These are phyloP conservation scores for Sinocyclocheilus anophthalmus DNA, from an alignment of 2,113 vertebrate species.

Conservation along the genomic window DNA sequence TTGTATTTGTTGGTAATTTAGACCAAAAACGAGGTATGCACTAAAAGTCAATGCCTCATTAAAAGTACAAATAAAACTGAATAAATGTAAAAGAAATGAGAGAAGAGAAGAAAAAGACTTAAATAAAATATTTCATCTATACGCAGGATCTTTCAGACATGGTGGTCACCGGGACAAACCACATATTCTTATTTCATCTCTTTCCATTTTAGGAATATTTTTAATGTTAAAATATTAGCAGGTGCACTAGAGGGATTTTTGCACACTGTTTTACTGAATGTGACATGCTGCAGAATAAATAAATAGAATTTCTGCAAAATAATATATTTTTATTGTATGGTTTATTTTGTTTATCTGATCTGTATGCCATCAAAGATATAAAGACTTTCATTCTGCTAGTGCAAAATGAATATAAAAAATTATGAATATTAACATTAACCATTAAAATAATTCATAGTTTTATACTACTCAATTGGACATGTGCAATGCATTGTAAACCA, in stretches of 20 bases:
- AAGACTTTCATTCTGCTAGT: neutral
- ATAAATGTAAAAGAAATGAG: neutral
- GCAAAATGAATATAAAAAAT: neutral
- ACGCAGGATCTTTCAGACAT: neutral
- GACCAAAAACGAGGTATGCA: neutral
- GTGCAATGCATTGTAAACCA: neutral
- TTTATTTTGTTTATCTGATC: neutral
- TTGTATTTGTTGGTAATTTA: constrained; percentile 24
- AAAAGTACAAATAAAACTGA: neutral
- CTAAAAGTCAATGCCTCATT: neutral
- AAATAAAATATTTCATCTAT: neutral
- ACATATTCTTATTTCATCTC: neutral
- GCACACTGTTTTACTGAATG: neutral
- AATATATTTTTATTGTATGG: too few species aligned
- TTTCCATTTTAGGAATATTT: neutral
- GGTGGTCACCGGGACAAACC: neutral
- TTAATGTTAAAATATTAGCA: neutral
- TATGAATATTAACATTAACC: too few species aligned
- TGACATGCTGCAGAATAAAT: neutral
- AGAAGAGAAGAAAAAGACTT: neutral
- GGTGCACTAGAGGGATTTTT: neutral
- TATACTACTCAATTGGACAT: neutral
- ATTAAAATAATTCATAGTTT: too few species aligned
- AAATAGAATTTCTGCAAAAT: too few species aligned
- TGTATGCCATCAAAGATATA: neutral